Conservation (phyloP, 2,888 invertebrate genomes). For the Andrena flavipes region DNA sequence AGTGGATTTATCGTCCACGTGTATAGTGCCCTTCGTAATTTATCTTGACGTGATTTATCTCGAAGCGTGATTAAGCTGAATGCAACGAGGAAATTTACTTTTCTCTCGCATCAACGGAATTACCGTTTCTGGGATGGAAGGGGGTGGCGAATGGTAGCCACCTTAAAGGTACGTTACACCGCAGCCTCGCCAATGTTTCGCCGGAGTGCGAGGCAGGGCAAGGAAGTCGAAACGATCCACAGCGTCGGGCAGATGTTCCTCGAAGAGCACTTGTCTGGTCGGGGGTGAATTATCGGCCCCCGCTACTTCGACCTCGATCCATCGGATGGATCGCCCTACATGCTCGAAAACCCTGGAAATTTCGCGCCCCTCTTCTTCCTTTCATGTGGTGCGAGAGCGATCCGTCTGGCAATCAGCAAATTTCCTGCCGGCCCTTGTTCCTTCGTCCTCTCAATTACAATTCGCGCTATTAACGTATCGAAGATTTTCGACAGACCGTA, state of each 20-base stretch:
- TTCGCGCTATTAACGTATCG: not conserved
- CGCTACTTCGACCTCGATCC: constrained; percentile 39
- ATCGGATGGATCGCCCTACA: constrained; percentile 26
- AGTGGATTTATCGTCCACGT: not conserved
- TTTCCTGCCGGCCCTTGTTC: not conserved
- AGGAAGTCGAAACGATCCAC: constrained; percentile 11
- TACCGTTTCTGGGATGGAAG: constrained; percentile 12
- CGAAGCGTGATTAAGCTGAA: constrained; percentile 25
- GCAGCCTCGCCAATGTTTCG: constrained; percentile 44
- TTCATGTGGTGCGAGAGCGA: constrained; percentile 37
- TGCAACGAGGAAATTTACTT: constrained; percentile 36
- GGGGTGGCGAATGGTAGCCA: constrained; percentile 13
- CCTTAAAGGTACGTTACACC: constrained; percentile 12
- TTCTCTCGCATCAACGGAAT: constrained; percentile 38
- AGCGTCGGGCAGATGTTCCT: constrained; percentile 34
- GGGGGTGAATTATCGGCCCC: constrained; percentile 65
- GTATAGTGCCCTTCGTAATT: not conserved
- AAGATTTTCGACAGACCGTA: not conserved
- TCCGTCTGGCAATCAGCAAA: constrained; percentile 33
- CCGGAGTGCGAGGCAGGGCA: constrained; percentile 11
- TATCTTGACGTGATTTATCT: constrained; percentile 15
- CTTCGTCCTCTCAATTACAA: not conserved
- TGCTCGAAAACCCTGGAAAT: constrained; percentile 48
- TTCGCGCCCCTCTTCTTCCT: constrained; percentile 33
- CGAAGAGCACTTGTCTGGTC: constrained; percentile 50